Evolutionary conservation across 2,797 vertebrate genomes (phyloP).

Genomic region (Ibycter americanus): DNA sequence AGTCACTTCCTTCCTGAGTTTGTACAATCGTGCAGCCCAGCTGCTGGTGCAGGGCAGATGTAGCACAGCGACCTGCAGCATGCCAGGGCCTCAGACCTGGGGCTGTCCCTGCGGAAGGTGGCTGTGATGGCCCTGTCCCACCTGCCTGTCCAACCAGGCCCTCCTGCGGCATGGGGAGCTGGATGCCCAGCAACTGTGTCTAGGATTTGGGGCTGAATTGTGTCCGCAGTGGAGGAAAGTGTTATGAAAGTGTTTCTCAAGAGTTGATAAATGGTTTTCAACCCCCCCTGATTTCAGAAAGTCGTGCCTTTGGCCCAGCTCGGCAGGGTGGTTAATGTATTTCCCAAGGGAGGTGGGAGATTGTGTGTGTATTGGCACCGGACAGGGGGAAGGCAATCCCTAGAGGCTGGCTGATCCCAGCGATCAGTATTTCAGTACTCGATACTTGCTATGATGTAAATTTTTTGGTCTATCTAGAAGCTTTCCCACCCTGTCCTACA

Average conservation of each 20-base stretch:
- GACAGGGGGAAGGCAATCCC: neutral
- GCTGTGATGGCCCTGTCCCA: neutral
- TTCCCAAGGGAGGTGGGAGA: neutral
- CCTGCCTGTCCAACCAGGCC: neutral
- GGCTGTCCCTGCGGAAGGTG: neutral
- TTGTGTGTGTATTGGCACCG: neutral
- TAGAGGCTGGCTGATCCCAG: neutral
- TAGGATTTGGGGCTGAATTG: neutral
- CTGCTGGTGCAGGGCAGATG: constrained; percentile 29
- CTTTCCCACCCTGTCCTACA: constrained; percentile 32
- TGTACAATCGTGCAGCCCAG: constrained; percentile 54
- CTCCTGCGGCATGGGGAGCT: accelerated
- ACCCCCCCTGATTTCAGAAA: neutral
- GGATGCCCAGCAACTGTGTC: accelerated
- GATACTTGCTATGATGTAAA: constrained; percentile 18
- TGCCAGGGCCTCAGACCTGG: neutral
- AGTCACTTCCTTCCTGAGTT: constrained; percentile 74
- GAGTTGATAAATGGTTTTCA: neutral
- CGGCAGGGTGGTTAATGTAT: neutral
- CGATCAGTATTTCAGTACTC: neutral
- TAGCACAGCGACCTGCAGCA: neutral
- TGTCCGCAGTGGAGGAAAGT: neutral
- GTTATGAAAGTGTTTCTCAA: constrained; percentile 28
- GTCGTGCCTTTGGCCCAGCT: neutral
- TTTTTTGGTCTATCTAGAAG: constrained; percentile 20